phyloP scores from a whole-genome alignment of 2,113 vertebrate species.

The Cygnus atratus region DNA sequence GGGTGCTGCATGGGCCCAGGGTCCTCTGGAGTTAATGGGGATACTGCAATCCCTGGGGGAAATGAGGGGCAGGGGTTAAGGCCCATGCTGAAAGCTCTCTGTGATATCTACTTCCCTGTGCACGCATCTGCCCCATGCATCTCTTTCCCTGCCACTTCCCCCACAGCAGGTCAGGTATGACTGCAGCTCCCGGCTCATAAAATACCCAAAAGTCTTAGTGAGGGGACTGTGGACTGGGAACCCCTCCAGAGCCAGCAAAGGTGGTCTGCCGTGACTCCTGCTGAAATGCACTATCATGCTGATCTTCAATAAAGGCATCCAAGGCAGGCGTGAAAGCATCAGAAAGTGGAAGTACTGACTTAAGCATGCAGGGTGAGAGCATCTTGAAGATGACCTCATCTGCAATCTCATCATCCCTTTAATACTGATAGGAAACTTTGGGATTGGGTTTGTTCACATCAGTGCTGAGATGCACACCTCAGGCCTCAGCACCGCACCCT shows the following conservation, averaged over 20 bases:
- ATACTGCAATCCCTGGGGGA: neutral
- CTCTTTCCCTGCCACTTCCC: neutral
- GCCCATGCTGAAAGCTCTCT: neutral
- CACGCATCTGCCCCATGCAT: fast-evolving
- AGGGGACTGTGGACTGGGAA: neutral
- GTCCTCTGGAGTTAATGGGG: neutral
- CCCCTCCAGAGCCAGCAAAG: neutral
- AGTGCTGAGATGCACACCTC: neutral
- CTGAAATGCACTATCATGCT: neutral
- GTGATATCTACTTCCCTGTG: neutral
- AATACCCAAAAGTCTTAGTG: neutral
- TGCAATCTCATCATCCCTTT: neutral
- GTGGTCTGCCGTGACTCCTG: neutral
- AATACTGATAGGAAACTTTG: neutral
- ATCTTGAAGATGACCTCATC: neutral
- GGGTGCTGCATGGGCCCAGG: neutral
- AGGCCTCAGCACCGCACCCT: neutral
- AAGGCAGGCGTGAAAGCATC: neutral
- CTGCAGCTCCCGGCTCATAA: neutral
- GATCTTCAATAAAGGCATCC: neutral
- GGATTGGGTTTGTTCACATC: neutral
- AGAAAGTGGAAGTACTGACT: neutral
- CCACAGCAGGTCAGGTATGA: neutral
- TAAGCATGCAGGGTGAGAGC: neutral
- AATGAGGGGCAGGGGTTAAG: neutral